Conservation (phyloP, 2,113 vertebrate species). For the Calidris pugnax region DNA sequence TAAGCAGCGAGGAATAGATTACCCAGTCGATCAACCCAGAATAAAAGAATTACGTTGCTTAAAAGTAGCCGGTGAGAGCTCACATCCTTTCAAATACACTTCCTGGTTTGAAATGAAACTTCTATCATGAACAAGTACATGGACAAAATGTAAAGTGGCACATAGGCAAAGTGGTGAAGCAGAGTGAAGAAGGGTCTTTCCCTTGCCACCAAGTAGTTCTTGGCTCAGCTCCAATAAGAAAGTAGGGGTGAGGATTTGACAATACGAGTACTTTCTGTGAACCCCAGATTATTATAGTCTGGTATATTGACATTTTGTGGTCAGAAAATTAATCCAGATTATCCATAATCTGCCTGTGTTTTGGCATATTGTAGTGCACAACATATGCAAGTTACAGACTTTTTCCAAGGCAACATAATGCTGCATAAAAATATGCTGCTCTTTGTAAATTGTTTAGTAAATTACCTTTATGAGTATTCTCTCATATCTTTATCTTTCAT, state of each 20-base stretch:
- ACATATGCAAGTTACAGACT: neutral
- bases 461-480: neutral
- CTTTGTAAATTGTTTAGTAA: neutral
- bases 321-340: neutral
- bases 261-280: neutral
- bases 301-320: neutral
- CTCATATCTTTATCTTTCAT: conserved; percentile 23
- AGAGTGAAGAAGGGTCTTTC: neutral
- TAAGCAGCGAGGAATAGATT: neutral
- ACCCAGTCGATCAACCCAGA: neutral
- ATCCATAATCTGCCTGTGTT: neutral
- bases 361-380: neutral
- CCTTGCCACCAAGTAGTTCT: accelerated
- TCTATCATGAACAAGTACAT: neutral
- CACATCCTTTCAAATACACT: neutral
- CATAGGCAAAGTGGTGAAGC: neutral
- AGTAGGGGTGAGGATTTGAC: neutral
- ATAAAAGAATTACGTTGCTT: neutral
- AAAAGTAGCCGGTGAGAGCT: neutral
- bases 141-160: neutral
- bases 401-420: neutral
- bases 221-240: neutral
- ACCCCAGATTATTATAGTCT: neutral
- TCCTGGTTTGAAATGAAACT: neutral
- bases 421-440: neutral